Base-by-base conservation (phyloP, 2,888 invertebrate species). In the Tenthredo amoena region DNA sequence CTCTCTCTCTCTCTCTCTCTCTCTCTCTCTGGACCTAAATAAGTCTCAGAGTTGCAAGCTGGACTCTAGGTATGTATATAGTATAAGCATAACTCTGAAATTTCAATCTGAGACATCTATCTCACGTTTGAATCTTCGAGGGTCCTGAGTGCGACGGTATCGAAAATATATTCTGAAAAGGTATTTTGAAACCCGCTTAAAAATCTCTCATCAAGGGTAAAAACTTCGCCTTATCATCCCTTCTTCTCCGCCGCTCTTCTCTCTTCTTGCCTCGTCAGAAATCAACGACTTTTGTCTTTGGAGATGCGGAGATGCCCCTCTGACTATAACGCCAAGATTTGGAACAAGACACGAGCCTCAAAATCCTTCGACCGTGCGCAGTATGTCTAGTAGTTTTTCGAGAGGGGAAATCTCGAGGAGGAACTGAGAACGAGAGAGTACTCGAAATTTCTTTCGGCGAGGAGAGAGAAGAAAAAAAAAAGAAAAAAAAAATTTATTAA, bases 211-310 rank as follows among this genome's bases (percentile, higher is more conserved):
- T 74, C 72, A 74, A 74, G 72, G 68, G 18, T 68, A 18, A 74
- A 74, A 74, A 21, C 26, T 62, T 18, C 77, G 31, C 50, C 77
- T 77, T 40, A 77, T 47, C 77, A 18, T 34, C n/a, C n/a, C n/a
- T 55, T 55, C 55, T 15, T 12, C 50, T n/a, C 6, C n/a, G n/a
- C 77, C 34, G 5, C n/a, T 55, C 55, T 55, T 55, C n/a, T 55
- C 55, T 55, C 77, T 50, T 55, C 55, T 31, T 15, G 5, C 31
- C 81, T 62, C 34, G 40, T 62, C 62, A 77, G 81, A 81, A 81
- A 81, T 81, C 81, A 81, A 81, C 81, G 81, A 81, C 81, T 81
- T 62, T 81, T 81, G 81, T 81, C 58, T 81, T 62, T 26, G 55
- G 12, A 31, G 18, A 58, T 58, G 81, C 81, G 55, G 12, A 31